Base-by-base conservation (phyloP, 2,113 vertebrate genomes). In the Lepisosteus osseus region DNA sequence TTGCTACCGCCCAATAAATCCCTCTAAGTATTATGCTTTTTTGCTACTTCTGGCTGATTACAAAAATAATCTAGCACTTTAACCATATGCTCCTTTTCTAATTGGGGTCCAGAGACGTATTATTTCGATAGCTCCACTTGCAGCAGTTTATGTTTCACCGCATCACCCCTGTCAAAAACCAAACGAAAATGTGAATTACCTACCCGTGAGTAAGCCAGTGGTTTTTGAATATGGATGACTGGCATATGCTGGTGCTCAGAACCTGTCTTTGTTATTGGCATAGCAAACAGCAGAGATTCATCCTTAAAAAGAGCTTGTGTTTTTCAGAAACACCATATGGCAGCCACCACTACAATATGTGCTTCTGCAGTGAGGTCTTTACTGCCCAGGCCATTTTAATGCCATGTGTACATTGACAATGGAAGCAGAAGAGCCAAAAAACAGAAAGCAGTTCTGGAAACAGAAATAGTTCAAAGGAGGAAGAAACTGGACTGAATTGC, bases 31-130 rank as follows among this genome's bases (percentile, higher is more conserved):
- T 59, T 59, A 2, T 59, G 57, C 14, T 29, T 29, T 59, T 59
- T 13, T 59, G n/a, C 14, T 59, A n/a, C 57, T 59, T 59, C 57
- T n/a, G 57, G 14, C 57, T 59, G 57, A 59, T 59, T 59, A n/a
- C 57, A 59, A 59, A 59, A 59, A 59, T 59, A 44, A 80, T 71
- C 74, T 77, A 70, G 64, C 78, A 69, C 66, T 78, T 88, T 72
- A 69, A 61, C 11, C 79, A 83, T 80, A 80, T 80, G 75, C 70
- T 71, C 81, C 75, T 80, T 11, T 85, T 79, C 82, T 88, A 86
- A 89, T 68, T 84, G 82, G 78, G 84, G 80, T 85, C 82, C 75
- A 73, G 61, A 47, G 15, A 75, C 66, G 73, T 77, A 83, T 81
- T 72, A 66, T 64, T 73, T 82, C 70, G 76, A 80, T 71, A 81